Percentiles rank a stretch among this genome's conserved stretches.
Conservation (phyloP, 2,888 invertebrate genomes). For the Rhamphomyia laevipes region DNA sequence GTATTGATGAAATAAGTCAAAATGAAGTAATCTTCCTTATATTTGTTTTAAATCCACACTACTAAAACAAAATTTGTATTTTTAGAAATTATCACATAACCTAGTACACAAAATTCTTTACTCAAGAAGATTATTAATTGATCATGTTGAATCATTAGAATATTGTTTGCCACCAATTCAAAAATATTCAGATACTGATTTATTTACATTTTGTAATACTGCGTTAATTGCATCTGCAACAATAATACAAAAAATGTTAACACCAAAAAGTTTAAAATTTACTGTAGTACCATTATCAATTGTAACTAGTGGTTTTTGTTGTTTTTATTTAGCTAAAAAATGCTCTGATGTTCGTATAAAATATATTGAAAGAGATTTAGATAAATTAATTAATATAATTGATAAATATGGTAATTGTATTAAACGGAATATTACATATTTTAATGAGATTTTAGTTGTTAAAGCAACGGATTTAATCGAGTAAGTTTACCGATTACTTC, state of each 20-base stretch:
- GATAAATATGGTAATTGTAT: constrained; percentile 35
- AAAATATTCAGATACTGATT: constrained; percentile 9
- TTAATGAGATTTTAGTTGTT: constrained; percentile 33
- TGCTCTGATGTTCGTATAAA: constrained; percentile 30
- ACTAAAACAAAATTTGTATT: neutral
- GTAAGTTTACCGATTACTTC: constrained; percentile 16
- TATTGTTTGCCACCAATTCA: constrained; percentile 21
- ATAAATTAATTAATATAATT: constrained; percentile 28
- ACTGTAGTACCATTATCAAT: constrained; percentile 26
- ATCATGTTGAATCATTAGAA: constrained; percentile 35
- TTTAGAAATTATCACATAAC: neutral
- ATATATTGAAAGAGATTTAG: constrained; percentile 27
- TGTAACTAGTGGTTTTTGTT: constrained; percentile 26
- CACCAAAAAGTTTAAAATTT: constrained; percentile 23
- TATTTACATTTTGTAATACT: constrained; percentile 26
- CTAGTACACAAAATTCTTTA: constrained; percentile 26
- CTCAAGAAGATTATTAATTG: constrained; percentile 32
- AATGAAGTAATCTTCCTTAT: no score
- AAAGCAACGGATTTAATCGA: constrained; percentile 32
- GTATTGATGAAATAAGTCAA: no score
- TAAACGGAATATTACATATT: constrained; percentile 33
- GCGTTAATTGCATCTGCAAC: constrained; percentile 26
- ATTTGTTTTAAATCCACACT: no score
- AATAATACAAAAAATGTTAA: constrained; percentile 27
- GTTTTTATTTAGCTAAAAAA: constrained; percentile 27